phyloP scores from a whole-genome alignment of 2,888 invertebrate species.

The Eueremaeus valkanovi region DNA sequence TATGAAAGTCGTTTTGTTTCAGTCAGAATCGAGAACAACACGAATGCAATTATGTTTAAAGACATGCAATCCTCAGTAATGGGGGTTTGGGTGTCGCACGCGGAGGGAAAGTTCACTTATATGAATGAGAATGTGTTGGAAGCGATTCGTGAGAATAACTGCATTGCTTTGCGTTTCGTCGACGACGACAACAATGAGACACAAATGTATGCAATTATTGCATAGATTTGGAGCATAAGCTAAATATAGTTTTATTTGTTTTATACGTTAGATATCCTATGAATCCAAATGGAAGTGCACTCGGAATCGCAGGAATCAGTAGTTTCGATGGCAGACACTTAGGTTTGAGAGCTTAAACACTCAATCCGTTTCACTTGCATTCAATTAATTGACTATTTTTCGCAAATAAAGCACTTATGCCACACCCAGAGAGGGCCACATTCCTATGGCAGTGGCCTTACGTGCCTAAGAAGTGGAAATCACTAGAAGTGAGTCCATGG shows the following conservation, averaged over 20 bases:
- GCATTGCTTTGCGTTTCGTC: constrained; percentile 75
- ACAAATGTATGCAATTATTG: constrained; percentile 37
- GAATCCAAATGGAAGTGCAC: constrained; percentile 88
- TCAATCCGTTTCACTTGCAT: not conserved
- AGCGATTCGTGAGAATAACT: constrained; percentile 56
- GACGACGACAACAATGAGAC: constrained; percentile 73
- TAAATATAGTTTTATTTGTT: not conserved
- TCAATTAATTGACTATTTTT: not conserved
- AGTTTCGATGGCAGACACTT: constrained; percentile 87
- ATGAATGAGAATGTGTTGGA: constrained; percentile 51
- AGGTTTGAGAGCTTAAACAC: constrained; percentile 19
- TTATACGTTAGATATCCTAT: constrained; percentile 66
- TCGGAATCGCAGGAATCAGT: constrained; percentile 82
- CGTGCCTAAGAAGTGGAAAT: constrained; percentile 53
- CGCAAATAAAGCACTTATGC: constrained; percentile 87
- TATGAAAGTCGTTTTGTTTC: constrained; percentile 78
- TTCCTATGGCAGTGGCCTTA: constrained; percentile 87
- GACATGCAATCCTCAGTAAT: constrained; percentile 83
- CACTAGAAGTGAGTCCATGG: constrained; percentile 74
- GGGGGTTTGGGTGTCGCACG: constrained; percentile 97
- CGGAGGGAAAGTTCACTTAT: constrained; percentile 70
- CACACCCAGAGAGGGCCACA: constrained; percentile 91
- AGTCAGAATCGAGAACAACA: constrained; percentile 66
- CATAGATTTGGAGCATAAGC: not conserved
- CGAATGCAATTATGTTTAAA: constrained; percentile 72